Evolutionary conservation across 2,888 invertebrate genomes (phyloP), one percentile per base, ranked within the genome.

Genomic region (Orthosia incerta): DNA sequence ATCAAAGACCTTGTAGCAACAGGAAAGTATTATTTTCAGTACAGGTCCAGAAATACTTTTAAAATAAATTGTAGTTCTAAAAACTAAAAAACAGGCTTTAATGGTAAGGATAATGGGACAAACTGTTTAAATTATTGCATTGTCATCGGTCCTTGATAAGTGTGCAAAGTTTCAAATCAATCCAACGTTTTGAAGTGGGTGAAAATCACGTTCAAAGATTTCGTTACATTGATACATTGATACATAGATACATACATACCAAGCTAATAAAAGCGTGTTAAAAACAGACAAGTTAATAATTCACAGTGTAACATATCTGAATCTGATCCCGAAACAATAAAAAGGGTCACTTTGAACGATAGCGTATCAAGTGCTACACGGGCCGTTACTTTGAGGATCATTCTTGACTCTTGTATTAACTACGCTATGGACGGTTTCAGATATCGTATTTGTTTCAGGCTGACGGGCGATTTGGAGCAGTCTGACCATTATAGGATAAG

Each of bases 251-350:
- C n/a, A n/a, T n/a, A n/a, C n/a, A n/a, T n/a, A n/a, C n/a, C n/a
- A n/a, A n/a, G n/a, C n/a, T n/a, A n/a, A n/a, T n/a, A n/a, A n/a
- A n/a, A n/a, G n/a, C n/a, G n/a, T n/a, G n/a, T n/a, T n/a, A n/a
- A 2, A 12, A 15, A 15, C 18, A 20, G 13, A 23, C 45, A 11
- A 13, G 13, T 13, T 16, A 16, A 20, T 16, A 9, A 60, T 51
- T 61, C 20, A 55, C 5, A 48, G 55, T 39, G 20, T 46, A 18
- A 56, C 15, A 48, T 23, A 50, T 23, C 31, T n/a, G 45, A 59
- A 51, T 20, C 50, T 53, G 68, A 60, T 53, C 45, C 31, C 31
- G 18, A 68, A 20, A 13, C 18, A 26, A 71, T 67, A 68, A 46
- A 59, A 50, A 31, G 15, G 56, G 18, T 16, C 39, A 18, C 23